Evolutionary conservation across 2,888 invertebrate genomes (phyloP), one percentile per base, ranked within the genome.

Genomic region (Erebia aethiops): DNA sequence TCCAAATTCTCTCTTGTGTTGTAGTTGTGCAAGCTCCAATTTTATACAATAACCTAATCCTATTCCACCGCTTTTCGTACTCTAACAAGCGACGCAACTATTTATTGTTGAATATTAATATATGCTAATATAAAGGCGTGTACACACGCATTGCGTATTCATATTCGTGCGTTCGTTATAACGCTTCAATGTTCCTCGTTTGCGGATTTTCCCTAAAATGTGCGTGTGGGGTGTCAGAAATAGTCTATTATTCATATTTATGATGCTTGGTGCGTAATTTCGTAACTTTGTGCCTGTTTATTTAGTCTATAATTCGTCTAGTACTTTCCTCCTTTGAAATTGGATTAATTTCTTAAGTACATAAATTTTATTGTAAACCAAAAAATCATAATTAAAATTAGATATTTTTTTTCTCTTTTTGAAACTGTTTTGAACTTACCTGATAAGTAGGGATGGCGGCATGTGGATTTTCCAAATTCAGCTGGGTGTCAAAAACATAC

Each of bases 121-220:
- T 83, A 89, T 89, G 88, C 78, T 87, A 88, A 91, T 89, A 78
- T 80, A 78, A 83, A 86, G 85, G 83, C 82, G 83, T 79, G 81
- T 82, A 82, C 81, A 84, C 81, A 85, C 79, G 78, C 75, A 79
- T 79, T 79, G 79, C 86, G 84, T 88, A 90, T 91, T 91, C 91
- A 91, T 91, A 91, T 90, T 89, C 89, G 87, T 88, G 86, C 87
- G 90, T 91, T 92, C 92, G 92, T 92, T 92, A 92, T 91, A 84
- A 88, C 92, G 91, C 90, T 83, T 80, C 89, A 85, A 85, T 88
- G 84, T 83, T 74, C 83, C 80, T 77, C 79, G 79, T 79, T 67
- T 46, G 82, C 81, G 79, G 74, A 79, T 82, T 80, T 78, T 71
- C 76, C 74, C 72, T 76, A 72, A 67, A 67, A 58, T 73, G 73